Base-by-base conservation (phyloP, 2,113 vertebrate genomes). In the Typhlomys cinereus region DNA sequence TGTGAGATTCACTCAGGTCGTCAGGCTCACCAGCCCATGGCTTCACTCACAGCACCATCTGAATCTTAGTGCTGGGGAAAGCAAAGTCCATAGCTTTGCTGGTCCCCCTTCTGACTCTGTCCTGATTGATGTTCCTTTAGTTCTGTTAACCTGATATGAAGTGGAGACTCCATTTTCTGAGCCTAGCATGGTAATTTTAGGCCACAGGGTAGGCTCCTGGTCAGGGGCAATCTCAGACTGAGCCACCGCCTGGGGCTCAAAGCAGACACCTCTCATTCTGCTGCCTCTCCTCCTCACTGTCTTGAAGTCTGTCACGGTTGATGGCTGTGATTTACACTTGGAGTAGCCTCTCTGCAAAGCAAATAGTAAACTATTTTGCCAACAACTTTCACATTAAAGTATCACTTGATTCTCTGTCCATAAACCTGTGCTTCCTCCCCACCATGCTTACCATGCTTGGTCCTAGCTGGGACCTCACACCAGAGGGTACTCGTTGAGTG, bases 81-180 rank as follows among this genome's bases (percentile, higher is more conserved):
- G 36, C 21, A 39, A 39, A 70, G 23, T 27, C 6, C 4, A 2
- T 67, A 15, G 15, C 44, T 21, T 69, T 20, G 29, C 14, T 10
- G 17, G 10, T 79, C 34, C 15, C 23, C 13, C 78, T 11, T 80
- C 36, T 44, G 5, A 82, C 48, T 80, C 15, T 50, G 0, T 50
- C 46, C 31, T 59, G 46, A 81, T 20, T 46, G n/a, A 29, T 48
- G 41, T 59, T 29, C 29, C 29, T 50, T 41, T 70, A n/a, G 27
- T 20, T 15, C 29, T 29, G 14, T 17, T 27, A 1, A 1, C 2
- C 18, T 8, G 0, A 20, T 12, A 1, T 1, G 59, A 34, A 13
- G 36, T 31, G 7, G 73, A 82, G 59, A 36, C 17, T 7, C 62
- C n/a, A 31, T 1, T 0, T 1, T 54, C 70, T 39, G 31, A 41